Evolutionary conservation across 2,888 invertebrate species (phyloP).

Genomic region (Sphecodes monilicornis): DNA sequence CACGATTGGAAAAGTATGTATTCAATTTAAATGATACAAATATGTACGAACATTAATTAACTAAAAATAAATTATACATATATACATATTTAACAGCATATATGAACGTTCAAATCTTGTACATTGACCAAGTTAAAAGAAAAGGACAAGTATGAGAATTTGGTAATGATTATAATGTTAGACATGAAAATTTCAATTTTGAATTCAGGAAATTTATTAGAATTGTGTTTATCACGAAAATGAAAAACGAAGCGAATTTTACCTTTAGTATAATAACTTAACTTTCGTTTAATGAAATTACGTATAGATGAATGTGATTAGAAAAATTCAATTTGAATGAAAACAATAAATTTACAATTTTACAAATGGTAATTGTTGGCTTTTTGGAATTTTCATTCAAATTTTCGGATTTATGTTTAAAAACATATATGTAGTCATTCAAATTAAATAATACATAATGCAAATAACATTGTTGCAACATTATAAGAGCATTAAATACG

Average conservation of each 20-base stretch:
- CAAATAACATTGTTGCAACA: not conserved
- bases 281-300: not conserved
- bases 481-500: not conserved
- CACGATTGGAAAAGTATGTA: too few species aligned
- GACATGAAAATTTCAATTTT: not conserved
- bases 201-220: not conserved
- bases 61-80: too few species aligned
- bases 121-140: not conserved
- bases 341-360: not conserved
- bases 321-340: not conserved
- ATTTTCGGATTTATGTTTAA: not conserved
- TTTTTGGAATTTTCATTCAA: not conserved
- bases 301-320: not conserved
- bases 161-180: not conserved
- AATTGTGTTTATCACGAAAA: not conserved
- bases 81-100: not conserved
- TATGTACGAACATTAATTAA: not conserved
- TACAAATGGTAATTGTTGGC: not conserved
- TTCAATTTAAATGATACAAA: not conserved
- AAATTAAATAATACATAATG: not conserved
- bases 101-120: not conserved
- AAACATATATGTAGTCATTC: not conserved
- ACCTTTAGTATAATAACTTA: too few species aligned
- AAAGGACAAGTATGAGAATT: not conserved
- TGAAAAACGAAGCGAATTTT: not conserved